Conservation (phyloP, 2,113 vertebrate genomes). For the Leptobrachium leishanense region DNA sequence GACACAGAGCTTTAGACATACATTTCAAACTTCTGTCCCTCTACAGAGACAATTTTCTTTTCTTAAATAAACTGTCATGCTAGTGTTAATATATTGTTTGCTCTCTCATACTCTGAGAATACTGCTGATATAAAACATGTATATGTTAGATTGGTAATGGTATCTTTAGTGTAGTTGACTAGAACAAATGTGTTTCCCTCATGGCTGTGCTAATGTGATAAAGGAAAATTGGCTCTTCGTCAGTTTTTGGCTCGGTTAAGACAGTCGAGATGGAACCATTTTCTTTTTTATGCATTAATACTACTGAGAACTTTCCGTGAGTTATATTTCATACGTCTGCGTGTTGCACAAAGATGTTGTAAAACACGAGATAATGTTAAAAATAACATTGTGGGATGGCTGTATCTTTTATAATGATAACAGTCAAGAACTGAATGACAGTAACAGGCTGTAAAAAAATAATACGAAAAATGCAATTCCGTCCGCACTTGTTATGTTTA, state of each 20-base stretch:
- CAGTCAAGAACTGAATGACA: slow-evolving; percentile 80
- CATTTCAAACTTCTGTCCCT: slow-evolving; percentile 87
- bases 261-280: slow-evolving; percentile 76
- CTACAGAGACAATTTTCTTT: slow-evolving; percentile 99
- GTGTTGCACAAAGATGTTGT: slow-evolving; percentile 74
- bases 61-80: slow-evolving; percentile 99
- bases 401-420: slow-evolving; percentile 93
- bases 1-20: slow-evolving; percentile 89
- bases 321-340: slow-evolving; percentile 83
- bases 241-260: slow-evolving; percentile 84
- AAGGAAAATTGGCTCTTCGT: slow-evolving; percentile 98
- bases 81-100: slow-evolving; percentile 99
- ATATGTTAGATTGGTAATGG: slow-evolving; percentile 99
- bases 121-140: slow-evolving; percentile 99
- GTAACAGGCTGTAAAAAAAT: slow-evolving; percentile 81
- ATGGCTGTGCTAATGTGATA: slow-evolving; percentile 97
- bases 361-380: slow-evolving; percentile 88
- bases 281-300: slow-evolving; percentile 82
- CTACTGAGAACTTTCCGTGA: slow-evolving; percentile 76
- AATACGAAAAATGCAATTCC: slow-evolving; percentile 54
- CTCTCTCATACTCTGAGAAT: slow-evolving; percentile 87
- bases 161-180: slow-evolving; percentile 99
- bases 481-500: slow-evolving; percentile 25
- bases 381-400: slow-evolving; percentile 84
- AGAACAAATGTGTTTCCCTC: slow-evolving; percentile 99